These are phyloP conservation scores for Charadrius vociferus DNA, from an alignment of 2,113 vertebrate species.

Conservation along the genomic window DNA sequence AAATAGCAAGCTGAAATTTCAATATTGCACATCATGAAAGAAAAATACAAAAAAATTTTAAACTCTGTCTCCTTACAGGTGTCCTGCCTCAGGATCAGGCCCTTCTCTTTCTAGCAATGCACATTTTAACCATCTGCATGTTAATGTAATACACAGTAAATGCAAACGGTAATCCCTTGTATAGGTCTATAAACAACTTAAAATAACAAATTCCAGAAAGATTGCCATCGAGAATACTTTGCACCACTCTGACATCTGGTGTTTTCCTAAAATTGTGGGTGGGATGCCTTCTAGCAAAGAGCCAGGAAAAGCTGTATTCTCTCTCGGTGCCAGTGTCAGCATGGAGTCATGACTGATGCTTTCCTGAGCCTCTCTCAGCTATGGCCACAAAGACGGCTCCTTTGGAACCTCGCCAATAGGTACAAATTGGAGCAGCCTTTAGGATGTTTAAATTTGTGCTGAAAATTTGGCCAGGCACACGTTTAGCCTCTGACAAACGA, in stretches of 20 bases:
- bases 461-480: not conserved
- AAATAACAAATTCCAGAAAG: not conserved
- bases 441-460: not conserved
- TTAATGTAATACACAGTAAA: not conserved
- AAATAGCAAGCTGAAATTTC: not conserved
- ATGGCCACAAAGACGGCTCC: not conserved
- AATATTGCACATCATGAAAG: not conserved
- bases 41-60: not conserved
- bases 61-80: not conserved
- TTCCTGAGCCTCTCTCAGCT: not conserved
- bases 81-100: not conserved
- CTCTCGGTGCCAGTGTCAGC: not conserved
- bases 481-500: not conserved
- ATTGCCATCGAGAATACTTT: not conserved
- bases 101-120: not conserved
- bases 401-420: not conserved
- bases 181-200: not conserved
- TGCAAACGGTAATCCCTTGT: not conserved
- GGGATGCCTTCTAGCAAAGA: not conserved
- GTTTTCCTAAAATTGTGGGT: not conserved
- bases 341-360: not conserved
- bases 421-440: not conserved
- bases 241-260: not conserved
- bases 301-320: not conserved
- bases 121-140: not conserved